Conservation (phyloP, 64 coral and sea anemone species). For the Porites australiensis region DNA sequence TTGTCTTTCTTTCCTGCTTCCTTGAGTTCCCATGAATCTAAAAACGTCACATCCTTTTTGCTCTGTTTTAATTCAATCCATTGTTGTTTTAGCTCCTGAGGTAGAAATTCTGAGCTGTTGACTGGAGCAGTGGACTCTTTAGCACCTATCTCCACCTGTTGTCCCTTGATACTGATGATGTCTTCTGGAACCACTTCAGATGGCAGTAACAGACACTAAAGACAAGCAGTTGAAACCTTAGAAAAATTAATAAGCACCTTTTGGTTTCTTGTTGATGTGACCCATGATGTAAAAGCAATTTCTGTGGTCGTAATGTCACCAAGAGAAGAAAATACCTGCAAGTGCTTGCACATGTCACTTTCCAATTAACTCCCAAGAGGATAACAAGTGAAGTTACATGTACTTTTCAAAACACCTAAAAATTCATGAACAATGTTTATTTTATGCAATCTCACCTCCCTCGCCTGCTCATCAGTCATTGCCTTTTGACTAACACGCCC, state of each 20-base stretch:
- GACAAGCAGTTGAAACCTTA: background rate
- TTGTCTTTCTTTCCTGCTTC: conserved; percentile 14
- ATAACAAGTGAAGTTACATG: too few relatives aligned
- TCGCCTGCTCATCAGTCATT: conserved; percentile 63
- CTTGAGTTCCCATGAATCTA: conserved; percentile 34
- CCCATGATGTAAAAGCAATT: too few relatives aligned
- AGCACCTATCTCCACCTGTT: conserved; percentile 23
- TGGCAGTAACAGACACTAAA: conserved; percentile 41
- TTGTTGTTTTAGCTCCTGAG: background rate
- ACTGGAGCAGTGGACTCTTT: conserved; percentile 22
- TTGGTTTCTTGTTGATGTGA: too few relatives aligned
- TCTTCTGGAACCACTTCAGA: conserved; percentile 64
- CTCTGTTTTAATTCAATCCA: conserved; percentile 25
- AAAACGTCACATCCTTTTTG: conserved; percentile 13
- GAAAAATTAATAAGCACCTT: too few relatives aligned
- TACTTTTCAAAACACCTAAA: too few relatives aligned
- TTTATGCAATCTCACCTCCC: background rate
- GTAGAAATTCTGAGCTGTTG: conserved; percentile 7
- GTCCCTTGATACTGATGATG: conserved; percentile 66
- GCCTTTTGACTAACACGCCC: conserved; percentile 3
- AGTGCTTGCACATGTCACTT: too few relatives aligned
- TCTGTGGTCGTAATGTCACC: too few relatives aligned
- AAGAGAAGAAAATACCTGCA: too few relatives aligned
- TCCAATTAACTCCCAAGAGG: too few relatives aligned
- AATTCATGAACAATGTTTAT: too few relatives aligned